Evolutionary conservation across 2,797 vertebrate genomes (phyloP).

Genomic region (Erethizon dorsatum): DNA sequence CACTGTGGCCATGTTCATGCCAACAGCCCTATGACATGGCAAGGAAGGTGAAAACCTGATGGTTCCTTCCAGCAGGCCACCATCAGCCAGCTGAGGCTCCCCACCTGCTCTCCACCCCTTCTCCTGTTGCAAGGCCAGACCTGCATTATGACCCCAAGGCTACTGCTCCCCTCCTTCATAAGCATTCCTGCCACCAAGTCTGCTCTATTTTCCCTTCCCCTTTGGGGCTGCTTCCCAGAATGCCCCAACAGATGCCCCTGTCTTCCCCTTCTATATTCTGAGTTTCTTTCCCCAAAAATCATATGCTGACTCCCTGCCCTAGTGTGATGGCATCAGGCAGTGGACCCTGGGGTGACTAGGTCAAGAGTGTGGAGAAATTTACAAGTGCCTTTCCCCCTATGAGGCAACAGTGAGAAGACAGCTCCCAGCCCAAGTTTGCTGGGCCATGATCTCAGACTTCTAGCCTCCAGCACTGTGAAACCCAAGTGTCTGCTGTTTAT

Average conservation of each 20-base stretch:
- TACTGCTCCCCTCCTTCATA: rapidly evolving
- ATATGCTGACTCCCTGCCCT: neutral
- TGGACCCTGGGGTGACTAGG: neutral
- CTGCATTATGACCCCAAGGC: neutral
- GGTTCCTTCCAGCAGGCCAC: neutral
- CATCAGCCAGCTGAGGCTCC: neutral
- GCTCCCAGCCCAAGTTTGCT: neutral
- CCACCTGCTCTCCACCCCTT: neutral
- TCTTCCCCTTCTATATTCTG: neutral
- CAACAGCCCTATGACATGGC: neutral
- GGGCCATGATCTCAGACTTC: neutral
- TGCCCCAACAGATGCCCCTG: neutral
- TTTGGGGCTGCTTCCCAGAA: too few relatives aligned
- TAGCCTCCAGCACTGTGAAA: neutral
- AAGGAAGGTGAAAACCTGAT: neutral
- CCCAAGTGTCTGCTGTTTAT: neutral
- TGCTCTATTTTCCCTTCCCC: neutral
- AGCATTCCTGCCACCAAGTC: neutral
- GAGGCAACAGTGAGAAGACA: neutral
- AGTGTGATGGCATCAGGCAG: neutral
- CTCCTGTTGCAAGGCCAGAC: neutral
- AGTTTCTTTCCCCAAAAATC: neutral
- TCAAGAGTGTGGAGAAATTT: neutral
- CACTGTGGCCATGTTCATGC: neutral
- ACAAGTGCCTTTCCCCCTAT: neutral